These are phyloP conservation scores for Aphis gossypii DNA, from an alignment of 1,140 invertebrate genomes.

Conservation along the genomic window DNA sequence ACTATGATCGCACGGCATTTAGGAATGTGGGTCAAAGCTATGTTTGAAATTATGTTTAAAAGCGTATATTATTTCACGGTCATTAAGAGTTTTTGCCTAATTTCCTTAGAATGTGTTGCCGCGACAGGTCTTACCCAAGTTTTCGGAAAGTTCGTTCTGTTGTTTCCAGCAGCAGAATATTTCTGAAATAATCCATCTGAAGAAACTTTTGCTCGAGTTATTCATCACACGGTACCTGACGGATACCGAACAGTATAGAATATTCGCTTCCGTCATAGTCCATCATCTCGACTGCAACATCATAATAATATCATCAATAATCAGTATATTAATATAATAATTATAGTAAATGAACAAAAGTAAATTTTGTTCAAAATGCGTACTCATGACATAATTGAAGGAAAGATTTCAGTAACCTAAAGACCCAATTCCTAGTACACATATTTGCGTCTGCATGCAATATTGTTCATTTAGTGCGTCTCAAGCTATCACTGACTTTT, in stretches of 20 bases:
- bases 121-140: conserved; percentile 56
- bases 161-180: conserved; percentile 59
- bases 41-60: conserved; percentile 34
- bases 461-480: neutral
- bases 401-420: neutral
- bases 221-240: conserved; percentile 58
- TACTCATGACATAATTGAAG: neutral
- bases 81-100: conserved; percentile 5
- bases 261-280: conserved; percentile 58
- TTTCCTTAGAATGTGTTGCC: neutral
- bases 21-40: conserved; percentile 55
- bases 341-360: neutral
- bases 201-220: conserved; percentile 59
- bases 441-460: neutral
- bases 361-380: neutral
- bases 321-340: neutral
- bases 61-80: conserved; percentile 29
- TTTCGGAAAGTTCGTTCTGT: conserved; percentile 58
- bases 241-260: conserved; percentile 57
- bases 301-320: conserved; percentile 3
- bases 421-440: neutral
- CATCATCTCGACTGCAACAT: conserved; percentile 57
- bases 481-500: neutral
- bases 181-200: conserved; percentile 59
- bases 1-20: conserved; percentile 46